Evolutionary conservation across 2,113 vertebrate genomes (phyloP).

Genomic region (Aphyosemion australe): DNA sequence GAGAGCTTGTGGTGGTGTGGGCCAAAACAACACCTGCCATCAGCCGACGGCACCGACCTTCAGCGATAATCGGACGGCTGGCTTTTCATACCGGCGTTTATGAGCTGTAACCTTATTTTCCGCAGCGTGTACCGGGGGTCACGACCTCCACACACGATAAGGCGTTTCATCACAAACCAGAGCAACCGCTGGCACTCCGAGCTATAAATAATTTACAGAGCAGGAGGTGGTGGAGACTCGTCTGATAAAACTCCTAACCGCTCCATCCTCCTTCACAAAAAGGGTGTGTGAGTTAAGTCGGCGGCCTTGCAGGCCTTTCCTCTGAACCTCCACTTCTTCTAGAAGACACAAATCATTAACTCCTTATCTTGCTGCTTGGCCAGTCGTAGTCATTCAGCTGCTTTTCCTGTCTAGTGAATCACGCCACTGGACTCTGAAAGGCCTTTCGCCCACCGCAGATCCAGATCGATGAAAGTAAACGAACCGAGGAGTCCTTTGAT

Average conservation of each 20-base stretch:
- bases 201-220: slow-evolving; percentile 66
- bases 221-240: slow-evolving; percentile 31
- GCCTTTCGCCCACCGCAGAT: slow-evolving; percentile 52
- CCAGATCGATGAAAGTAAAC: slow-evolving; percentile 57
- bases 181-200: slow-evolving; percentile 37
- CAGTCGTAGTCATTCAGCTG: slow-evolving; percentile 38
- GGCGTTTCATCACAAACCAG: slow-evolving; percentile 49
- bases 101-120: slow-evolving; percentile 50
- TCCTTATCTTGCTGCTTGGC: slow-evolving; percentile 63
- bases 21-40: slow-evolving; percentile 3
- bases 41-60: slow-evolving; percentile 30
- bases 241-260: slow-evolving; percentile 55
- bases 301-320: slow-evolving; percentile 32
- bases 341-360: slow-evolving; percentile 72
- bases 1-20: slow-evolving; percentile 2
- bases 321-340: slow-evolving; percentile 41
- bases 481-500: slow-evolving; percentile 62
- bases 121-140: slow-evolving; percentile 29
- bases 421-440: slow-evolving; percentile 58
- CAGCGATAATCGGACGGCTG: slow-evolving; percentile 20
- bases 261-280: slow-evolving; percentile 13
- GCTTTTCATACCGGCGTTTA: slow-evolving; percentile 46
- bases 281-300: slow-evolving; percentile 25
- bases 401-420: slow-evolving; percentile 63
- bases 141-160: slow-evolving; percentile 43